Conservation (phyloP, 2,888 invertebrate genomes). For the Oasisia sp. region DNA sequence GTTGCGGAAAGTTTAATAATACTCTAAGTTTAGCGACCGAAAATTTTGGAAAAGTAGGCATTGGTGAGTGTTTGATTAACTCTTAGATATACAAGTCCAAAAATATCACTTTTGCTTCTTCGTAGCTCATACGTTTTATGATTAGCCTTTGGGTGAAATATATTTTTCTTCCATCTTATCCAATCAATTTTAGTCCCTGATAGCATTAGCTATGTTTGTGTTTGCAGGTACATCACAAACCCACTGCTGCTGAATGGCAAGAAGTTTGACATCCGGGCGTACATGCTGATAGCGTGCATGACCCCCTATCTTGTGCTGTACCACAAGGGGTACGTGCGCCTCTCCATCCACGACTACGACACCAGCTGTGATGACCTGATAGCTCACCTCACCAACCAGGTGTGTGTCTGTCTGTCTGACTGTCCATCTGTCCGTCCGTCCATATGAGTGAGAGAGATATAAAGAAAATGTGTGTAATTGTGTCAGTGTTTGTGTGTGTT, state of each 20-base stretch:
- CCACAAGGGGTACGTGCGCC: constrained; percentile 64
- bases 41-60: too few relatives aligned
- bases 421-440: background rate
- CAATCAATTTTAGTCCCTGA: too few relatives aligned
- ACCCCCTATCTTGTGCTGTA: constrained; percentile 64
- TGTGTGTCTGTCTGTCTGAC: constrained; percentile 34
- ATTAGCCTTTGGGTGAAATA: too few relatives aligned
- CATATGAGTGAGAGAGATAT: background rate
- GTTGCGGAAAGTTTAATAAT: too few relatives aligned
- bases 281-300: constrained; percentile 65
- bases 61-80: too few relatives aligned
- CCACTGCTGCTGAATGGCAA: constrained; percentile 62
- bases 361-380: constrained; percentile 58
- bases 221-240: constrained; percentile 61
- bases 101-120: too few relatives aligned
- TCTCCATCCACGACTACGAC: constrained; percentile 62
- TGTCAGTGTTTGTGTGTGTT: background rate
- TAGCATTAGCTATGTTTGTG: too few relatives aligned
- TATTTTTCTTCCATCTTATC: too few relatives aligned
- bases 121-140: too few relatives aligned
- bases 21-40: too few relatives aligned
- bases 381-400: constrained; percentile 66
- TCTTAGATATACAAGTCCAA: too few relatives aligned
- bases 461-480: background rate
- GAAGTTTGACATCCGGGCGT: constrained; percentile 67